Conservation (phyloP, 37 sponge, comb jelly and placozoan species). For the Halisarca cf. caerulea region DNA sequence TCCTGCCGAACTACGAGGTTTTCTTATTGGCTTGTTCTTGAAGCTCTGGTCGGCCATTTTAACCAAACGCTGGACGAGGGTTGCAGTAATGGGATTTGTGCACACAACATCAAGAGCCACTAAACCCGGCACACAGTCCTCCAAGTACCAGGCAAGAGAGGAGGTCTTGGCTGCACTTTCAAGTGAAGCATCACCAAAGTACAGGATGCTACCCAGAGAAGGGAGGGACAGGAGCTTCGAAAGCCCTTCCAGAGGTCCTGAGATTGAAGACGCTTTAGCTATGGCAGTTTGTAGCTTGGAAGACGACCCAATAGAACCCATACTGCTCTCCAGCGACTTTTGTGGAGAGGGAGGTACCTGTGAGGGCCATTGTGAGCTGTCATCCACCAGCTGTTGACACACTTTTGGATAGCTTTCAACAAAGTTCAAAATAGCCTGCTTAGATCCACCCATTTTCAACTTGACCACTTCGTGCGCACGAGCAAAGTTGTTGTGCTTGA, state of each 20-base stretch:
- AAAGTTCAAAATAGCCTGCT: slow-evolving; percentile 69
- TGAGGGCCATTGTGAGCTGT: neutral
- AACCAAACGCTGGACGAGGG: slow-evolving; percentile 45
- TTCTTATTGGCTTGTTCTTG: neutral
- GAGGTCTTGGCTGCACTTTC: slow-evolving; percentile 40
- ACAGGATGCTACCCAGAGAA: slow-evolving; percentile 54
- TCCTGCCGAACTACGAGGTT: neutral
- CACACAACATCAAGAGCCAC: slow-evolving; percentile 79
- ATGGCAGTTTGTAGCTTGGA: slow-evolving; percentile 66
- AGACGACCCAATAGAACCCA: neutral
- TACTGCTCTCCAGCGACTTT: neutral
- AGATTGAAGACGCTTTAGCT: slow-evolving; percentile 37
- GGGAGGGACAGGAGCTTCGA: slow-evolving; percentile 59
- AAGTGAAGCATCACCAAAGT: slow-evolving; percentile 63
- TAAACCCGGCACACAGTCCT: slow-evolving; percentile 55
- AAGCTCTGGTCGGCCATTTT: slow-evolving; percentile 45
- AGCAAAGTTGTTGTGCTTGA: slow-evolving; percentile 69
- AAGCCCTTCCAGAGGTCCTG: slow-evolving; percentile 55
- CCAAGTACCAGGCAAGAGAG: slow-evolving; percentile 29
- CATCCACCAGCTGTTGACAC: slow-evolving; percentile 36
- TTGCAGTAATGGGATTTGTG: slow-evolving; percentile 35
- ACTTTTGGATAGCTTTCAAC: slow-evolving; percentile 62
- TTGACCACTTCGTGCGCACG: slow-evolving; percentile 84
- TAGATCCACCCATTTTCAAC: slow-evolving; percentile 69
- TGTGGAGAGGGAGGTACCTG: neutral